Conservation (phyloP, 2,888 invertebrate genomes). For the Cheiracanthium punctorium region DNA sequence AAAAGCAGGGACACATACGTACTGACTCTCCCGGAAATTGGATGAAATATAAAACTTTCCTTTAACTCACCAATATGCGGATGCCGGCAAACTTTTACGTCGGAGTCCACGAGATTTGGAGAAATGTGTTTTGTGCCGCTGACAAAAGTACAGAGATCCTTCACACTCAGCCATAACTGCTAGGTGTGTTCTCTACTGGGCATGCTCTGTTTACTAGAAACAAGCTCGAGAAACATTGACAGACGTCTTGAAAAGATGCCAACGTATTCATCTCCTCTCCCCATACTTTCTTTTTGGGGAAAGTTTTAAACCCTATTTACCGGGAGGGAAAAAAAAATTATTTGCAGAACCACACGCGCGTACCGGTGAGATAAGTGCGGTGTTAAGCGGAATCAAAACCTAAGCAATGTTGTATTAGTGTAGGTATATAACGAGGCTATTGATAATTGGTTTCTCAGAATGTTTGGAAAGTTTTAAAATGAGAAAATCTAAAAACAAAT, state of each 20-base stretch:
- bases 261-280: conserved; percentile 12
- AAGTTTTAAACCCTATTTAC: conserved; percentile 28
- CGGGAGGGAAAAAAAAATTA: background rate
- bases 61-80: conserved; percentile 44
- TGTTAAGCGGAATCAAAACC: too few relatives aligned
- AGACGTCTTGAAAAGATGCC: conserved; percentile 53
- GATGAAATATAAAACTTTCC: background rate
- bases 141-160: conserved; percentile 37
- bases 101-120: conserved; percentile 39
- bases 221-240: conserved; percentile 45
- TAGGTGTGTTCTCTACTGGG: conserved; percentile 39
- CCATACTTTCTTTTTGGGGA: conserved; percentile 22
- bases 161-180: conserved; percentile 44
- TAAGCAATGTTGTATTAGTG: too few relatives aligned
- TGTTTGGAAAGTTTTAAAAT: too few relatives aligned
- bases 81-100: conserved; percentile 54
- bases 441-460: too few relatives aligned
- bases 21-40: too few relatives aligned
- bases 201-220: conserved; percentile 48
- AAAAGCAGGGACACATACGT: too few relatives aligned
- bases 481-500: too few relatives aligned
- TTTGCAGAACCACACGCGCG: background rate
- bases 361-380: background rate
- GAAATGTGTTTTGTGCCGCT: conserved; percentile 41
- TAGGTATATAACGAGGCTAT: too few relatives aligned